Conservation (phyloP, 2,113 vertebrate species). For the Lophura nycthemera region DNA sequence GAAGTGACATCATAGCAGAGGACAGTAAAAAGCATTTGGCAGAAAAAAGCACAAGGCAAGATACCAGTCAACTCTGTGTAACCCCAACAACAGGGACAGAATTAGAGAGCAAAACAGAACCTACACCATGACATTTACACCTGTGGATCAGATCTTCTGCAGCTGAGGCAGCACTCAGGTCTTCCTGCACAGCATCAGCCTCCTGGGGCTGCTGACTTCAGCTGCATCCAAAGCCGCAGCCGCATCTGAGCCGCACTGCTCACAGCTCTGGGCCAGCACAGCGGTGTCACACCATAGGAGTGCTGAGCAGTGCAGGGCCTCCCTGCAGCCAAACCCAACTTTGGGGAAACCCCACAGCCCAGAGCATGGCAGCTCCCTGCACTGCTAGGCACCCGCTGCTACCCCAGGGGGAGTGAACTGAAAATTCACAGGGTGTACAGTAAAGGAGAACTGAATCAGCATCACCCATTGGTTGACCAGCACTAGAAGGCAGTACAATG, state of each 20-base stretch:
- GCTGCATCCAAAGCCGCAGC: background rate
- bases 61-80: slow-evolving; percentile 2
- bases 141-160: background rate
- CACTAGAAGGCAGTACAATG: background rate
- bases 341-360: background rate
- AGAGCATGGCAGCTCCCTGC: background rate
- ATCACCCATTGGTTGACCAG: background rate
- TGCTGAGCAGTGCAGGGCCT: background rate
- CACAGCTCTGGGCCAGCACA: background rate
- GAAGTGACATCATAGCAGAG: background rate
- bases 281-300: background rate
- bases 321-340: background rate
- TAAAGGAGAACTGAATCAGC: background rate
- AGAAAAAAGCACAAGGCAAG: background rate
- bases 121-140: background rate
- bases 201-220: background rate
- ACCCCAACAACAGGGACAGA: background rate
- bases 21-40: background rate
- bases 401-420: background rate
- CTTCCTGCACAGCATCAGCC: background rate
- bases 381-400: background rate
- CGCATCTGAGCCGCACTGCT: background rate
- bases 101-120: background rate
- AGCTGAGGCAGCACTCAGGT: background rate
- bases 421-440: background rate